These are phyloP conservation scores for Lithophane socia DNA, from an alignment of 2,888 invertebrate species.

Conservation along the genomic window DNA sequence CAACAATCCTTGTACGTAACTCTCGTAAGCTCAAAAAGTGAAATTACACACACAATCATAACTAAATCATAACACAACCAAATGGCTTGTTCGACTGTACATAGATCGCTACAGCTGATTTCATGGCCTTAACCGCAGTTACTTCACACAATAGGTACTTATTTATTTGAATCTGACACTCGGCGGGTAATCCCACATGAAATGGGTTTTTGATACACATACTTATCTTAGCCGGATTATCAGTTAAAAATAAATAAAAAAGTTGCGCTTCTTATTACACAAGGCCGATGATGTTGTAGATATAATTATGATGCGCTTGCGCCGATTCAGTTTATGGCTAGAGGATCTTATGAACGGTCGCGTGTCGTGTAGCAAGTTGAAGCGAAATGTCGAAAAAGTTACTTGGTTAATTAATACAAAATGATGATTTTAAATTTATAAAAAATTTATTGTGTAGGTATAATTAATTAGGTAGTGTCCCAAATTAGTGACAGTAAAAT, in stretches of 20 bases:
- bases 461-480: background rate
- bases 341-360: constrained; percentile 27
- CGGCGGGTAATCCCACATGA: constrained; percentile 55
- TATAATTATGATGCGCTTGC: constrained; percentile 44
- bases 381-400: background rate
- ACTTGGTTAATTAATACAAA: background rate
- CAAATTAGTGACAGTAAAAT: background rate
- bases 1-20: too few species aligned
- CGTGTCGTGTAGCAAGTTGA: background rate
- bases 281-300: constrained; percentile 41
- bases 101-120: background rate
- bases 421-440: constrained; percentile 8
- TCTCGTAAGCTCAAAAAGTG: too few species aligned
- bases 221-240: constrained; percentile 47
- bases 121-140: constrained; percentile 34
- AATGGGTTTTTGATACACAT: constrained; percentile 36
- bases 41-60: too few species aligned
- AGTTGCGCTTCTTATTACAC: constrained; percentile 22
- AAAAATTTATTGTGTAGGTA: background rate
- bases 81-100: background rate
- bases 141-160: constrained; percentile 27
- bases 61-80: too few species aligned
- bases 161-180: constrained; percentile 18
- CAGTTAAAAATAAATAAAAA: constrained; percentile 41
- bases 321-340: constrained; percentile 46